Evolutionary conservation across 1,140 invertebrate genomes (phyloP), one percentile per base, ranked within the genome.

Genomic region (Zaprionus ghesquierei): DNA sequence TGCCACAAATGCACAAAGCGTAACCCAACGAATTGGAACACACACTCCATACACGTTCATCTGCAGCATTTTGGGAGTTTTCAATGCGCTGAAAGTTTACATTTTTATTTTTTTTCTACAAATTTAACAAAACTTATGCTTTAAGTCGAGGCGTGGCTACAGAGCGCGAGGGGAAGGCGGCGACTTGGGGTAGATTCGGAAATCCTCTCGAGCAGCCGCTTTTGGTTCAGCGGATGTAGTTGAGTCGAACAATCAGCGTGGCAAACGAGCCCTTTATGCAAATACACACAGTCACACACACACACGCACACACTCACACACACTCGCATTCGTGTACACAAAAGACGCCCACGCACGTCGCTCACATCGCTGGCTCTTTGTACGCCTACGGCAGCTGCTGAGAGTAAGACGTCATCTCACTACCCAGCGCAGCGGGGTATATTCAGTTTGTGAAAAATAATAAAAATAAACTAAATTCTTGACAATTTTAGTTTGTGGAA

Each of bases 1-100:
- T 46, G 69, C 55, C 70, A 53, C 49, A 71, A 73, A 63, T 23
- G 41, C 75, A 78, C 55, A 27, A 50, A 77, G 75, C 75, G 68
- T 77, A 54, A 49, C 61, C 61, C 33, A 53, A 65, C 18, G 60
- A 77, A 77, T 77, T 56, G 46, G 31, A 33, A n/a, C n/a, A n/a
- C n/a, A n/a, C n/a, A n/a, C n/a, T n/a, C n/a, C n/a, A n/a, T n/a
- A n/a, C n/a, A 41, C 35, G 35, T 41, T 4, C 35, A 41, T 15
- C n/a, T 15, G n/a, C 35, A 41, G 10, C n/a, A 41, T 41, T 38
- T n/a, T 13, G n/a, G 13, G 6, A 41, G 35, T 41, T n/a, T 33
- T 60, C 23, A 65, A 33, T 44, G 31, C 27, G 31, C 62, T 68
- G 72, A 80, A 80, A 72, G 72, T 64, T n/a, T n/a, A n/a, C n/a